These are phyloP conservation scores for Scatophagus argus DNA, from an alignment of 2,113 vertebrate genomes.

Conservation along the genomic window DNA sequence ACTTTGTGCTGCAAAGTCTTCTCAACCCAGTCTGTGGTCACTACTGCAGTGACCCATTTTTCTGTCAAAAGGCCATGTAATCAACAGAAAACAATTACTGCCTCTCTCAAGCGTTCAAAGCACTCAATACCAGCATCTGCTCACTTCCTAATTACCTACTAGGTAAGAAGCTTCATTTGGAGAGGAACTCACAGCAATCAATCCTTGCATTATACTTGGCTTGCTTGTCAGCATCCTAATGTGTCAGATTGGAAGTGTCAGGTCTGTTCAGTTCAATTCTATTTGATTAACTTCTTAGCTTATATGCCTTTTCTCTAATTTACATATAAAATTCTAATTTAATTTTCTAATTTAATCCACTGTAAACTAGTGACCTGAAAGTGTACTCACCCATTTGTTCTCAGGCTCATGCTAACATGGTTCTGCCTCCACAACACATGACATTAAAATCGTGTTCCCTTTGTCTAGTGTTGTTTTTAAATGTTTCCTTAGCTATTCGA, in stretches of 20 bases:
- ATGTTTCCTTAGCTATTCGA: not conserved
- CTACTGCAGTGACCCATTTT: conserved; percentile 53
- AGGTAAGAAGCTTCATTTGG: conserved; percentile 67
- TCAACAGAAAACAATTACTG: conserved; percentile 78
- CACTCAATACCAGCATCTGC: conserved; percentile 69
- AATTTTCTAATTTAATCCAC: not conserved
- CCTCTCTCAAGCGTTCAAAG: conserved; percentile 56
- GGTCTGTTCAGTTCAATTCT: conserved; percentile 36
- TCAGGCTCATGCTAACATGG: conserved; percentile 27
- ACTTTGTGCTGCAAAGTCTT: not conserved
- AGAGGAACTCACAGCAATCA: conserved; percentile 67
- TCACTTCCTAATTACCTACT: conserved; percentile 76
- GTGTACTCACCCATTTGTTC: not conserved
- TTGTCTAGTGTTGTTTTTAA: conserved; percentile 23
- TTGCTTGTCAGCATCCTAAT: conserved; percentile 68
- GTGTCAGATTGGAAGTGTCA: conserved; percentile 34
- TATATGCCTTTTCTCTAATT: conserved; percentile 7
- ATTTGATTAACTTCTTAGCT: conserved; percentile 35
- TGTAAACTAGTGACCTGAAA: conserved; percentile 1
- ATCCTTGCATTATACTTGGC: conserved; percentile 61
- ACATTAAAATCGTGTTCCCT: conserved; percentile 26
- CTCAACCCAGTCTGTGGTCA: conserved; percentile 44
- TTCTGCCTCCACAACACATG: not conserved
- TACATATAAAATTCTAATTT: not conserved
- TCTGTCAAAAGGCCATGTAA: conserved; percentile 70